Base-by-base conservation (phyloP, 2,113 vertebrate genomes). In the Taxidea taxus region DNA sequence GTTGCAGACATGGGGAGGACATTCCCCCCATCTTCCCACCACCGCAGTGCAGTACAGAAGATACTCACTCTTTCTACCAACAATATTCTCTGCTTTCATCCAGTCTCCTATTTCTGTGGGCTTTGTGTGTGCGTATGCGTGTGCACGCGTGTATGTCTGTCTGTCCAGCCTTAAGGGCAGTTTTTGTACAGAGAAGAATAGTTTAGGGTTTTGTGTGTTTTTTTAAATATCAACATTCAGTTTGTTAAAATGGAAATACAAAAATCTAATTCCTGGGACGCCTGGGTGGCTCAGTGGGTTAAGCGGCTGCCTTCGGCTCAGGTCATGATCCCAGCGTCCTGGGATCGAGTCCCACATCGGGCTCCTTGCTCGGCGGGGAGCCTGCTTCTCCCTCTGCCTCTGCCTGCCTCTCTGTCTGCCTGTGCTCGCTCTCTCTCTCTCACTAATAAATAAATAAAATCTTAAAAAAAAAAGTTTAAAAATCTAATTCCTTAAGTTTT, bases 141-240 rank as follows among this genome's bases (percentile, higher is more conserved):
- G 34, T 42, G 11, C 58, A 39, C 21, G 16, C 8, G 3, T 29
- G 49, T 37, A 34, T 60, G 27, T 81, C 18, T 42, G 15, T 54
- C 9, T 54, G 11, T 84, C 15, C 64, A 42, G 44, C 64, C 34
- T 51, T 78, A 95, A 92, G 31, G 29, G 14, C 75, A 5, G 15
- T n/a, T 83, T 88, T 72, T 42, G 25, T 82, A 12, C n/a, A 49
- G 23, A 58, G 14, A 91, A 85, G 70, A 82, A 13, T 75, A 85
- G 49, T 89, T 54, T 84, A 16, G 39, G 3, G 23, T 39, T 60
- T 11, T 31, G 34, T 58, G 72, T 62, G 21, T 47, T 7, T 77
- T 95, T 83, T 92, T 89, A 58, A 96, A 97, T 70, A 60, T 66
- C 27, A 91, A 44, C 49, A 87, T 74, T 95, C 34, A 58, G 11